These are phyloP conservation scores for Cepaea hortensis DNA, from an alignment of 2,888 invertebrate genomes.

Conservation along the genomic window DNA sequence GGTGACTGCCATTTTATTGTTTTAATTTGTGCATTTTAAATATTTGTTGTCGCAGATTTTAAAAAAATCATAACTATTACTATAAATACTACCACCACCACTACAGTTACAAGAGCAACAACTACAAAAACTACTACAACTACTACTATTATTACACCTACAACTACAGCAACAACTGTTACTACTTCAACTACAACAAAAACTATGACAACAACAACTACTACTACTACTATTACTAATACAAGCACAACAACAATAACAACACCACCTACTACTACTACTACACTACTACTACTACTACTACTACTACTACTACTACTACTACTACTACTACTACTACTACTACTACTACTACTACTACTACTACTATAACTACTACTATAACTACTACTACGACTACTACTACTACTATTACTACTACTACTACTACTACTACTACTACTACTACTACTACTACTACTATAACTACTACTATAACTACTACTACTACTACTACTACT, in stretches of 20 bases:
- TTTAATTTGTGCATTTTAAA: too few species aligned
- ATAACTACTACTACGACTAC: constrained; percentile 15
- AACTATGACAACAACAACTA: neutral
- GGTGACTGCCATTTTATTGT: too few species aligned
- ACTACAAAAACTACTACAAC: neutral
- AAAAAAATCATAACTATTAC: neutral
- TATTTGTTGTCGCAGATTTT: too few species aligned
- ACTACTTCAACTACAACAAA: neutral
- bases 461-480: constrained; percentile 1
- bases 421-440: constrained; percentile 37
- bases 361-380: constrained; percentile 17
- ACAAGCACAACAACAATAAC: constrained; percentile 17
- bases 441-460: neutral
- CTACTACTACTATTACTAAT: constrained; percentile 2
- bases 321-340: constrained; percentile 31
- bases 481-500: constrained; percentile 25
- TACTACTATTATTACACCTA: neutral
- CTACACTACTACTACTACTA: constrained; percentile 23
- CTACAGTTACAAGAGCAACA: neutral
- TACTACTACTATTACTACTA: constrained; percentile 14
- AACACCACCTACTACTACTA: constrained; percentile 22
- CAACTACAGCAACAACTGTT: neutral
- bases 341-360: constrained; percentile 5
- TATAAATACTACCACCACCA: neutral
- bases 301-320: constrained; percentile 14